Evolutionary conservation across 2,888 invertebrate species (phyloP), one percentile per base, ranked within the genome.

Genomic region (Agrotis exclamationis): DNA sequence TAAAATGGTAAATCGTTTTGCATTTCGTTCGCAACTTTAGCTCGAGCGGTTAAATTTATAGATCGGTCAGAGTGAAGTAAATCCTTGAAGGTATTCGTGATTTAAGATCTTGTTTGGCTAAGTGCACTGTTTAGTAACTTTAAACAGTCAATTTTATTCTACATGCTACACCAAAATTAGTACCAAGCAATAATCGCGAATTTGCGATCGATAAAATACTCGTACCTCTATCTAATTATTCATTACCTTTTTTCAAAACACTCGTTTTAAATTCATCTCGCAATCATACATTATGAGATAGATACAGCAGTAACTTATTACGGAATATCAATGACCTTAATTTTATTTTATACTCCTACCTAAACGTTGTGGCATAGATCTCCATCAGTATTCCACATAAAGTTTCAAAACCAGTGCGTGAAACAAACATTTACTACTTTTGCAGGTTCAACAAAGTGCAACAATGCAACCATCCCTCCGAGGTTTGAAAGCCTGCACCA

Each of bases 401-500:
- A 56, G 18, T 24, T n/a, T 33, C 7, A 18, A 62, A 39, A 59
- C 4, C 1, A 39, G 11, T 63, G 2, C 16, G 11, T 63, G 11
- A 5, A 63, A 60, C 9, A 20, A 47, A 33, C 1, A 16, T 0
- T 48, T 4, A 18, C 20, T 33, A 22, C 16, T 7, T 58, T 86
- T 88, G 2, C 89, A 96, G 96, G 96, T 96, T 20, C 98, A 98
- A 92, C 98, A 98, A 94, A 97, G 97, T 63, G 97, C 97, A 20
- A 96, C 97, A 59, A 97, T 98, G 90, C 97, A 97, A 71, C 94
- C 97, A 4, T 97, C 97, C 0, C 93, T 98, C 44, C 96, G 98
- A 48, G 97, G 97, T 0, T 93, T 98, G 67, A 98, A 98, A 91
- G 97, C 97, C 48, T 97, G 97, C 86, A 96, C 98, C 56, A 98